Evolutionary conservation across 2,888 invertebrate species (phyloP).

Genomic region (Iselma pallidipennis): DNA sequence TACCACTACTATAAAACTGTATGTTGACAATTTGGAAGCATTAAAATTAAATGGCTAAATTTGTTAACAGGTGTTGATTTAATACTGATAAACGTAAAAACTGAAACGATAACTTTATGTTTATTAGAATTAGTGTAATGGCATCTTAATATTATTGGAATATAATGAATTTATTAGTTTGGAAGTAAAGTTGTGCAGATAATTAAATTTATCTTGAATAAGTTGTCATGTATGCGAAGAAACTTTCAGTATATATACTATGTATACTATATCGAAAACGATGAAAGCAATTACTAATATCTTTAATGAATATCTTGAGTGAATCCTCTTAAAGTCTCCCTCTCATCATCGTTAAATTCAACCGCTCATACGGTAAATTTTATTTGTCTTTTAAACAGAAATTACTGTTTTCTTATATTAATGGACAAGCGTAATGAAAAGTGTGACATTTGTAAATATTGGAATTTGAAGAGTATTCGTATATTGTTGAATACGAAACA

Average conservation of each 20-base stretch:
- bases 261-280: conserved; percentile 15
- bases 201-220: conserved; percentile 20
- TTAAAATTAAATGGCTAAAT: neutral
- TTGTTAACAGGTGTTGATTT: neutral
- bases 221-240: conserved; percentile 16
- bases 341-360: conserved; percentile 15
- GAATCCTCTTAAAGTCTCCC: conserved; percentile 18
- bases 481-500: conserved; percentile 25
- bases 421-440: neutral
- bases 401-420: neutral
- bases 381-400: neutral
- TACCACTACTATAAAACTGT: conserved; percentile 3
- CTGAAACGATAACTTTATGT: neutral
- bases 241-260: conserved; percentile 9
- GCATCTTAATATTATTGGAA: neutral
- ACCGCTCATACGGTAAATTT: conserved; percentile 11
- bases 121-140: neutral
- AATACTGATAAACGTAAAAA: neutral
- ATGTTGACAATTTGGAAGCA: neutral
- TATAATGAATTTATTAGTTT: neutral
- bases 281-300: conserved; percentile 24
- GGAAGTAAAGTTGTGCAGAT: conserved; percentile 14
- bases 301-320: conserved; percentile 24
- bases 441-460: conserved; percentile 2
- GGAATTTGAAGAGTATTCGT: conserved; percentile 23